phyloP scores from a whole-genome alignment of 2,888 invertebrate genomes.

The Lamellibrachia satsuma region DNA sequence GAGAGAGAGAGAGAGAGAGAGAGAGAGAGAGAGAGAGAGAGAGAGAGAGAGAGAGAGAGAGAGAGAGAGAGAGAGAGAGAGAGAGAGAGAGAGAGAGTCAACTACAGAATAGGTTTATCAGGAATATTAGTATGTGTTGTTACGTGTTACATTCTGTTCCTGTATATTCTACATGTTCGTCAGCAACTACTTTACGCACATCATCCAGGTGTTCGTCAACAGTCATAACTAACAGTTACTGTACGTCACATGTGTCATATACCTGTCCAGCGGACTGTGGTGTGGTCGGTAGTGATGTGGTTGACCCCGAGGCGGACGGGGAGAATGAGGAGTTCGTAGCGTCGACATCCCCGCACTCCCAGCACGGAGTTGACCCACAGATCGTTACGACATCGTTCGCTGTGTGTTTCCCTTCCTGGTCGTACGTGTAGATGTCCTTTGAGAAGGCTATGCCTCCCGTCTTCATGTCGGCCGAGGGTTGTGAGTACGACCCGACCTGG shows the following conservation, averaged over 20 bases:
- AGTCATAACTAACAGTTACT: not conserved
- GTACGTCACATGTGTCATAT: not conserved
- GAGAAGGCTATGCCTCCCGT: not conserved
- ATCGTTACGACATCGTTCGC: not conserved
- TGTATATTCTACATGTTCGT: not conserved
- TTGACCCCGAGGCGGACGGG: not conserved
- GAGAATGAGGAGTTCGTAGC: slow-evolving; percentile 30
- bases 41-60: not conserved
- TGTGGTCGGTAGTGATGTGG: slow-evolving; percentile 17
- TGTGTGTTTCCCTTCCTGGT: not conserved
- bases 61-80: not conserved
- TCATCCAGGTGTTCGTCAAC: not conserved
- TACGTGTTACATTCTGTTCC: not conserved
- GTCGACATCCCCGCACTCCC: slow-evolving; percentile 43
- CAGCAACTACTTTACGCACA: not conserved
- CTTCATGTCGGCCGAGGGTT: not conserved
- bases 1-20: not conserved
- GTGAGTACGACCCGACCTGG: not conserved
- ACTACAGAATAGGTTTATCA: not conserved
- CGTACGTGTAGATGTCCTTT: slow-evolving; percentile 25
- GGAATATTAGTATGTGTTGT: not conserved
- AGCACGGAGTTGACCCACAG: slow-evolving; percentile 37
- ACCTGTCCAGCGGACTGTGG: not conserved
- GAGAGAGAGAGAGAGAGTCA: not conserved
- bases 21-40: not conserved